A percentile compares a stretch with the other conserved stretches of the same genome.
phyloP scores from a whole-genome alignment of 2,113 vertebrate genomes.

The Lagopus muta region DNA sequence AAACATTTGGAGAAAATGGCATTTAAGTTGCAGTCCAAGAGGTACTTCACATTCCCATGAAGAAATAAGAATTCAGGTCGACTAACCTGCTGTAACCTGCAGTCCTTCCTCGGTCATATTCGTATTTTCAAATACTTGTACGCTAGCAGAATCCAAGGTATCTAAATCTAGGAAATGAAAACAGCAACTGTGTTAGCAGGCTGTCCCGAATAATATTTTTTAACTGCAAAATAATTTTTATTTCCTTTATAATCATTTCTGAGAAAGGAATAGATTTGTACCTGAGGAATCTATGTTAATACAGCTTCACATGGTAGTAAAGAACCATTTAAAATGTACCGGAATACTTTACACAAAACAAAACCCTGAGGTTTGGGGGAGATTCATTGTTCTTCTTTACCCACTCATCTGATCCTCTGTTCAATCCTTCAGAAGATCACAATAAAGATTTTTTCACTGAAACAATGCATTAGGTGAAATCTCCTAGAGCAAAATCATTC shows the following conservation, averaged over 20 bases:
- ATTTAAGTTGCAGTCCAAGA: neutral
- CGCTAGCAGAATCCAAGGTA: neutral
- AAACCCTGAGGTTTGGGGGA: neutral
- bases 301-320: neutral
- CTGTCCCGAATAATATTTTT: neutral
- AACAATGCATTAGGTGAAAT: neutral
- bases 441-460: neutral
- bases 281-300: neutral
- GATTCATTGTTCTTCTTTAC: neutral
- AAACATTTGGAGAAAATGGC: neutral
- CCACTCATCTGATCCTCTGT: neutral
- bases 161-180: slow-evolving; percentile 40
- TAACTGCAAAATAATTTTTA: neutral
- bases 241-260: neutral
- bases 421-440: neutral
- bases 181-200: neutral
- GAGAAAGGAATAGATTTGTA: neutral
- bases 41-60: neutral
- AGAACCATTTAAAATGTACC: neutral
- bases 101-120: neutral
- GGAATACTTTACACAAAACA: neutral
- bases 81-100: slow-evolving; percentile 29
- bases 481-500: neutral
- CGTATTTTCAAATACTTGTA: neutral
- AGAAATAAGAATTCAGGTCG: neutral